These are phyloP conservation scores for Lota lota DNA, from an alignment of 2,113 vertebrate genomes.

Conservation along the genomic window DNA sequence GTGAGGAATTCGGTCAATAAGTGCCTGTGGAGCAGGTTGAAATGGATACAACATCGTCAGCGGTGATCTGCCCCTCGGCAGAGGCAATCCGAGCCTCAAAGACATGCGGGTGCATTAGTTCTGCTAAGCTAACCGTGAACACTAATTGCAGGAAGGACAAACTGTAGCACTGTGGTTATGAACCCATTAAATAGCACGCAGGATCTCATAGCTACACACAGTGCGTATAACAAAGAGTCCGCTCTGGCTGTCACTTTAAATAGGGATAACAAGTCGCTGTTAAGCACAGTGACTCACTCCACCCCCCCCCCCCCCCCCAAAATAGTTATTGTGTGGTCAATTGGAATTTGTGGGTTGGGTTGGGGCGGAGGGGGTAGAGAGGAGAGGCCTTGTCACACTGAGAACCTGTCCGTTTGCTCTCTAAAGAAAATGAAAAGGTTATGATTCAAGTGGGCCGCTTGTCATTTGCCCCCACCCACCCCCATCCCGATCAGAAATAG, in stretches of 20 bases:
- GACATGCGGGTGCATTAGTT: slow-evolving; percentile 85
- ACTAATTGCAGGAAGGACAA: slow-evolving; percentile 90
- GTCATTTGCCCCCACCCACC: slow-evolving; percentile 36
- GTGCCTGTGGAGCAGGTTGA: slow-evolving; percentile 53
- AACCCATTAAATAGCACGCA: slow-evolving; percentile 70
- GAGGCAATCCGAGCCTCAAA: slow-evolving; percentile 85
- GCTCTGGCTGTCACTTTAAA: slow-evolving; percentile 59
- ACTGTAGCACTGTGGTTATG: slow-evolving; percentile 71
- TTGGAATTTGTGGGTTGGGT: slow-evolving; percentile 39
- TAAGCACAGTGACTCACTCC: slow-evolving; percentile 29
- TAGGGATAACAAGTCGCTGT: slow-evolving; percentile 49
- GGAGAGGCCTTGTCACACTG: too few relatives aligned
- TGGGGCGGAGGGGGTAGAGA: slow-evolving; percentile 23
- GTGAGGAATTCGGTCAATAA: slow-evolving; percentile 44
- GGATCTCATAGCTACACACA: slow-evolving; percentile 52
- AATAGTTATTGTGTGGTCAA: slow-evolving; percentile 48
- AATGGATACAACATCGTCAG: slow-evolving; percentile 66
- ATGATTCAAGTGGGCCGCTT: slow-evolving; percentile 22
- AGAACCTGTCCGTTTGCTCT: too few relatives aligned
- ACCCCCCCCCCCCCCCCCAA: slow-evolving; percentile 7
- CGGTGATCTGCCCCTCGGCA: slow-evolving; percentile 64
- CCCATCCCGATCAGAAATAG: slow-evolving; percentile 34
- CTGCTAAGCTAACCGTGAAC: slow-evolving; percentile 91
- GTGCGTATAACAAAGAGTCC: slow-evolving; percentile 63
- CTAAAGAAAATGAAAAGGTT: slow-evolving; percentile 31